Conservation (phyloP, 2,888 invertebrate genomes). For the Tromatobia lineatoria region DNA sequence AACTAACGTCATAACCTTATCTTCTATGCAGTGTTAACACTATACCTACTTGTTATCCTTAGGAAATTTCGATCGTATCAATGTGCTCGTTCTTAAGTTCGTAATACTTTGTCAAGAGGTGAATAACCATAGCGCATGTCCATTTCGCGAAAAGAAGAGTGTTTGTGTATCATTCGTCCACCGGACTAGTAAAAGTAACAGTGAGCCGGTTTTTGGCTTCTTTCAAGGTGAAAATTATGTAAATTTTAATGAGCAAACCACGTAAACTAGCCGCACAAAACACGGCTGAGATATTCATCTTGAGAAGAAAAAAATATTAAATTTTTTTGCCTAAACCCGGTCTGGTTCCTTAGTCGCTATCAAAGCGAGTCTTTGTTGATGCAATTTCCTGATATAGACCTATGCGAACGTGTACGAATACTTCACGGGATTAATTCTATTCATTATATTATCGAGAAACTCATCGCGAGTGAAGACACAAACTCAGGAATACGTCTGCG, state of each 20-base stretch:
- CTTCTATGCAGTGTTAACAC: too few relatives aligned
- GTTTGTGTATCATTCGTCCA: neutral
- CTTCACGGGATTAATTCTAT: conserved; percentile 12
- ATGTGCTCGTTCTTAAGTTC: neutral
- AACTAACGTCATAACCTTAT: too few relatives aligned
- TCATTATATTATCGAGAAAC: conserved; percentile 41
- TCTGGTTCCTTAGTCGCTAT: neutral
- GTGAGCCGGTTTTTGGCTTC: neutral
- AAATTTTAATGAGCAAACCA: neutral
- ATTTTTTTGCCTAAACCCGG: neutral
- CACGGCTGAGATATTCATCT: neutral
- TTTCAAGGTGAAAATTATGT: neutral
- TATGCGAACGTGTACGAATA: neutral
- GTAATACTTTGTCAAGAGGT: neutral
- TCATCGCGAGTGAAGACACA: conserved; percentile 21
- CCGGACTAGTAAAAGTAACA: neutral
- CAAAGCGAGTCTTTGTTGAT: neutral
- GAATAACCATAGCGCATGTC: neutral
- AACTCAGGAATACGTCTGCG: neutral
- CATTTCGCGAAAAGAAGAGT: neutral
- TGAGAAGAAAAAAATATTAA: neutral
- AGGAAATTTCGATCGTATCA: neutral
- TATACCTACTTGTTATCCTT: too few relatives aligned
- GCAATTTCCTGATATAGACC: neutral
- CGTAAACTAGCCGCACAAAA: neutral